These are phyloP conservation scores for Nephila pilipes DNA, from an alignment of 1,140 invertebrate genomes.

Conservation along the genomic window DNA sequence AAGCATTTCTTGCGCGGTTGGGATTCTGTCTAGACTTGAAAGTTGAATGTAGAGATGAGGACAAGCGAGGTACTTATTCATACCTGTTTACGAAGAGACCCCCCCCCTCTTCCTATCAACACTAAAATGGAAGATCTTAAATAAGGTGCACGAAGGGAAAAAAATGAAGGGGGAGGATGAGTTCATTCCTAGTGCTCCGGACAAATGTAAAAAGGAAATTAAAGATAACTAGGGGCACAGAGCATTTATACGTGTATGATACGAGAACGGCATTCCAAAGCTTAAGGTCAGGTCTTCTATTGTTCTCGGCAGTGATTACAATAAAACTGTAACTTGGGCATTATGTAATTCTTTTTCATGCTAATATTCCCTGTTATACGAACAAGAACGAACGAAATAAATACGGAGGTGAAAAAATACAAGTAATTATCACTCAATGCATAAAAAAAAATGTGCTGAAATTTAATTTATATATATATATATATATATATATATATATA, in stretches of 20 bases:
- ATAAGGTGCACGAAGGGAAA: background rate
- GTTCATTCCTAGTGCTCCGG: background rate
- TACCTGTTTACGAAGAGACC: constrained; percentile 23
- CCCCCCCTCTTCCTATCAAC: background rate
- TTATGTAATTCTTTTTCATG: background rate
- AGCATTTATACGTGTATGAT: constrained; percentile 2
- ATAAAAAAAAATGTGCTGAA: no score
- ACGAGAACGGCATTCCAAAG: background rate
- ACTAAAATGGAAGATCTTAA: background rate
- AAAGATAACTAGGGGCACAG: background rate
- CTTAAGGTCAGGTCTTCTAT: constrained; percentile 31
- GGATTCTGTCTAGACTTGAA: constrained; percentile 37
- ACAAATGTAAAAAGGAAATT: background rate
- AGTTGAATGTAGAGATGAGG: background rate
- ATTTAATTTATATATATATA: no score
- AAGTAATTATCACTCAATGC: no score
- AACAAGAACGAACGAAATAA: background rate
- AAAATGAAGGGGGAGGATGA: background rate
- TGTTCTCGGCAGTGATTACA: background rate
- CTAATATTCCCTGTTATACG: background rate
- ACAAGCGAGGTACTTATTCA: constrained; percentile 26
- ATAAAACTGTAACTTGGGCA: background rate
- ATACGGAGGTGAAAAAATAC: no score
- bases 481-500: no score
- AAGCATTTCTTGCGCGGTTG: constrained; percentile 45